Conservation (phyloP, 2,888 invertebrate genomes). For the Rhorus exstirpatorius region DNA sequence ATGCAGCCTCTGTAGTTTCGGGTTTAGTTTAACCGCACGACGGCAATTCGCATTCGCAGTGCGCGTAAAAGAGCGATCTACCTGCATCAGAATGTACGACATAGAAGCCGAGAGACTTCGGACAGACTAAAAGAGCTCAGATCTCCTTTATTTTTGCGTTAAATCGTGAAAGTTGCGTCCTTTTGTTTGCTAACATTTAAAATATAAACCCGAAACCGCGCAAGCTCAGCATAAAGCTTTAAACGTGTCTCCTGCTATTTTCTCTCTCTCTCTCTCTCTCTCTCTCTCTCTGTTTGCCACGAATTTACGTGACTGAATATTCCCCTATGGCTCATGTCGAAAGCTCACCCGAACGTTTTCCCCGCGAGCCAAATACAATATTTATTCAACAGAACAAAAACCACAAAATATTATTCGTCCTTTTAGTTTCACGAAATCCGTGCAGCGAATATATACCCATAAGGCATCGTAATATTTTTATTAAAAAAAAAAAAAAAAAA, state of each 20-base stretch:
- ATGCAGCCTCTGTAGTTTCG: background rate
- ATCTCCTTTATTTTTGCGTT: background rate
- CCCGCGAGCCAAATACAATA: conserved; percentile 44
- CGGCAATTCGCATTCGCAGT: conserved; percentile 34
- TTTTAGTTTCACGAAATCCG: conserved; percentile 31
- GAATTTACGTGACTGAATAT: conserved; percentile 33
- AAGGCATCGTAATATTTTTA: conserved; percentile 18
- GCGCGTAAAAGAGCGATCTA: conserved; percentile 24
- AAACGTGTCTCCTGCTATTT: conserved; percentile 6
- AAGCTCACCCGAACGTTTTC: conserved; percentile 44
- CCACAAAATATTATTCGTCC: conserved; percentile 43
- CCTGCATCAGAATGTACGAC: conserved; percentile 16
- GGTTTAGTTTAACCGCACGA: conserved; percentile 22
- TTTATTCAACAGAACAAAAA: conserved; percentile 61
- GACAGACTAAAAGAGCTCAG: background rate
- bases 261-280: background rate
- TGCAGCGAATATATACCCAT: background rate
- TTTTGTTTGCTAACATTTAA: conserved; percentile 1
- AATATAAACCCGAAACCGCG: conserved; percentile 23
- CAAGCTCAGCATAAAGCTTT: conserved; percentile 43
- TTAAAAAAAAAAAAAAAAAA: too few relatives aligned
- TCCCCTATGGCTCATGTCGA: conserved; percentile 37
- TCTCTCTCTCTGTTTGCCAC: conserved; percentile 38
- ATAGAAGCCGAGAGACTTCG: background rate
- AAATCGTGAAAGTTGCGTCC: conserved; percentile 8